Percentiles rank a stretch among this genome's conserved stretches.
Conservation (phyloP, 2,888 invertebrate species). For the Apotomis capreana region DNA sequence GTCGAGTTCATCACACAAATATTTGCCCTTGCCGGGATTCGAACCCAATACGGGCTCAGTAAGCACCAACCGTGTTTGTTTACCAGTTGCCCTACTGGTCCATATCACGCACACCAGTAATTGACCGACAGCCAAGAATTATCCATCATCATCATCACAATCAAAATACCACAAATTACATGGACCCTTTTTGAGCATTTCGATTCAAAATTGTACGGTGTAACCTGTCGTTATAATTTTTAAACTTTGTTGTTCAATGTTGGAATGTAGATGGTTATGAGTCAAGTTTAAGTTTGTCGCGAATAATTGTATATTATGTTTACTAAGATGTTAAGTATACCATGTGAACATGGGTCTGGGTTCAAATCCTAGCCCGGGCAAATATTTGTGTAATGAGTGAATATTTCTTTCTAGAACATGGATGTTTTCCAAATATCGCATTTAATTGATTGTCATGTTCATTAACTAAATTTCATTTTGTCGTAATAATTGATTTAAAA, state of each 20-base stretch:
- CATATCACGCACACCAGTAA: conserved; percentile 54
- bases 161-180: conserved; percentile 78
- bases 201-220: conserved; percentile 52
- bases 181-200: conserved; percentile 53
- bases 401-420: no score
- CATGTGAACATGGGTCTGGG: no score
- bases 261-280: conserved; percentile 2
- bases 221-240: conserved; percentile 59
- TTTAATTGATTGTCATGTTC: no score
- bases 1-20: no score
- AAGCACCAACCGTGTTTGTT: not conserved
- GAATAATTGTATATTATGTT: conserved; percentile 56
- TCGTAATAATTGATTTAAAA: no score
- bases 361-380: no score
- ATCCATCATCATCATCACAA: conserved; percentile 74
- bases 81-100: conserved; percentile 34
- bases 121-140: conserved; percentile 68
- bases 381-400: no score
- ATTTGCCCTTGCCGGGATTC: no score
- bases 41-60: no score
- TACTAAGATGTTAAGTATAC: no score
- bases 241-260: conserved; percentile 51
- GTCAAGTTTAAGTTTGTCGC: conserved; percentile 34
- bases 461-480: no score
- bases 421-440: no score